These are phyloP conservation scores for Sylvicola fuscatus DNA, from an alignment of 2,888 invertebrate species.

Conservation along the genomic window DNA sequence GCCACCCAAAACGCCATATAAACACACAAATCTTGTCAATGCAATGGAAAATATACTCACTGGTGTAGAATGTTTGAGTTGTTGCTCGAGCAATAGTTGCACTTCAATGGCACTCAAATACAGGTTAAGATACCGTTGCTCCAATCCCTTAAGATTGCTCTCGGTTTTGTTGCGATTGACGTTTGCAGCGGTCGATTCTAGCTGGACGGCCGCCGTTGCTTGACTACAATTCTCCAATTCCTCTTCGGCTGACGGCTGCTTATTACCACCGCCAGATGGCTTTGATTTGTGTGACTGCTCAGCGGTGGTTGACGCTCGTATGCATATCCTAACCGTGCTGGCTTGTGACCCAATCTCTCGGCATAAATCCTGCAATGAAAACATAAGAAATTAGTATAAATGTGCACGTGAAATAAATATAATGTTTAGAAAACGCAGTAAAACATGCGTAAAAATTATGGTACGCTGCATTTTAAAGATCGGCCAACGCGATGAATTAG, in stretches of 20 bases:
- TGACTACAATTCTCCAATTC: slow-evolving; percentile 8
- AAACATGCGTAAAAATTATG: no score
- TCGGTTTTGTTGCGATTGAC: slow-evolving; percentile 10
- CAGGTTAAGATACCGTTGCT: slow-evolving; percentile 76
- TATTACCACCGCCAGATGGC: background rate
- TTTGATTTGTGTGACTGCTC: slow-evolving; percentile 12
- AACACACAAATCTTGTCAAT: slow-evolving; percentile 1
- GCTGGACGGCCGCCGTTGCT: slow-evolving; percentile 4
- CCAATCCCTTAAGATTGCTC: slow-evolving; percentile 34
- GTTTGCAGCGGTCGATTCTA: background rate
- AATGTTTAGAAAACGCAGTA: no score
- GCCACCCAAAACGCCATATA: background rate
- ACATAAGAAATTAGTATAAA: slow-evolving; percentile 7
- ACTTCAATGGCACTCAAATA: slow-evolving; percentile 80
- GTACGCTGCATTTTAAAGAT: no score
- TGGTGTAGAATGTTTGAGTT: slow-evolving; percentile 17
- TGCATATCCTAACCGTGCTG: slow-evolving; percentile 61
- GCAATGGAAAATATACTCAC: no score
- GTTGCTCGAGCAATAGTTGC: slow-evolving; percentile 75
- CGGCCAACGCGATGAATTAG: no score
- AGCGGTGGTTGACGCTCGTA: slow-evolving; percentile 35
- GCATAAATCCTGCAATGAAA: slow-evolving; percentile 59
- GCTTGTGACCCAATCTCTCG: slow-evolving; percentile 83
- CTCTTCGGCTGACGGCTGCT: slow-evolving; percentile 10
- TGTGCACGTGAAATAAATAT: background rate